Conservation (phyloP, 2,797 vertebrate genomes). For the Craterocephalus amniculus region DNA sequence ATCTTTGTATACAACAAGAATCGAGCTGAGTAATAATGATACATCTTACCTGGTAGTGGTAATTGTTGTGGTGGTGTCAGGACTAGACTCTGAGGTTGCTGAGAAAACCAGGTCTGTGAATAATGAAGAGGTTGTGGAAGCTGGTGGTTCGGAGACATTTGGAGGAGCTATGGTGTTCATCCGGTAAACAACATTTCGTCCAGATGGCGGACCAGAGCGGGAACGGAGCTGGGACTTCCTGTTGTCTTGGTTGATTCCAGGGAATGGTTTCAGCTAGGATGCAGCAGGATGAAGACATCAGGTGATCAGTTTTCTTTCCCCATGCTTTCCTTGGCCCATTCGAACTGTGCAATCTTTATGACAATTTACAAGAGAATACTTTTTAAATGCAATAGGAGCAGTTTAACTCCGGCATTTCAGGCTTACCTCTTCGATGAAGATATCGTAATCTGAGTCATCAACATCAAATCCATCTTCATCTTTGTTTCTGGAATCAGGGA, state of each 20-base stretch:
- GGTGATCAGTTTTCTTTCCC: not conserved
- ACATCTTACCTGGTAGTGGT: slow-evolving; percentile 53
- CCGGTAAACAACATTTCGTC: slow-evolving; percentile 74
- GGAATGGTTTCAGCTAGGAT: slow-evolving; percentile 86
- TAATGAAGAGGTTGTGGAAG: slow-evolving; percentile 26
- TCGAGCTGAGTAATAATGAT: not conserved
- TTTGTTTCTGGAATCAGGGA: slow-evolving; percentile 76
- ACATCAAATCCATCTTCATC: slow-evolving; percentile 86
- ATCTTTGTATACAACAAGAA: not conserved
- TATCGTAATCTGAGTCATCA: slow-evolving; percentile 91
- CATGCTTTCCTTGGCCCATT: not conserved
- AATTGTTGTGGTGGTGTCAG: slow-evolving; percentile 43
- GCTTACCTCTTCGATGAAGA: slow-evolving; percentile 92
- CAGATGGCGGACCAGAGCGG: slow-evolving; percentile 67
- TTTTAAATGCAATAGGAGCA: not conserved
- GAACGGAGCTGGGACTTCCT: slow-evolving; percentile 85
- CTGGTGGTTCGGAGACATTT: slow-evolving; percentile 40
- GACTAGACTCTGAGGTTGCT: slow-evolving; percentile 34
- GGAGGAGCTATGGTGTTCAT: slow-evolving; percentile 67
- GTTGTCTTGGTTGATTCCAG: slow-evolving; percentile 79
- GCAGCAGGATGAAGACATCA: not conserved
- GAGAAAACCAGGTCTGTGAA: slow-evolving; percentile 65
- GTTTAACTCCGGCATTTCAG: not conserved
- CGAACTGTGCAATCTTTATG: not conserved
- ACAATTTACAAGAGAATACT: not conserved